Percentiles rank a stretch among this genome's conserved stretches.
These are phyloP conservation scores for Nymphicus hollandicus DNA, from an alignment of 2,113 vertebrate genomes.

Conservation along the genomic window DNA sequence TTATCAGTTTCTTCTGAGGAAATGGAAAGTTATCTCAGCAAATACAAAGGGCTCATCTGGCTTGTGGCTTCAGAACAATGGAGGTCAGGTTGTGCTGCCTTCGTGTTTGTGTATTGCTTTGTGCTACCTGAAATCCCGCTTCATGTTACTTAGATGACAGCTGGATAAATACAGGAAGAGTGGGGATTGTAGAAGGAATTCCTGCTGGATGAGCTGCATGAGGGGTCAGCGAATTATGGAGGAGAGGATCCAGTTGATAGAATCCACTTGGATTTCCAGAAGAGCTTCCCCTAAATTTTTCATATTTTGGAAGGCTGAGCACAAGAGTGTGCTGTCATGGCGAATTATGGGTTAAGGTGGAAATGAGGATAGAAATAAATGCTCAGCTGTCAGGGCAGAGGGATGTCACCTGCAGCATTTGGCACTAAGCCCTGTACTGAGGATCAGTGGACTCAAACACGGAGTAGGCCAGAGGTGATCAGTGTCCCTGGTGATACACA, in stretches of 20 bases:
- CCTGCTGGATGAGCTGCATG: not conserved
- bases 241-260: not conserved
- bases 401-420: not conserved
- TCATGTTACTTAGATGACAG: not conserved
- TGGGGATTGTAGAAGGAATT: not conserved
- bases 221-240: not conserved
- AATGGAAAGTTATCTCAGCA: not conserved
- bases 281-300: not conserved
- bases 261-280: not conserved
- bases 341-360: not conserved
- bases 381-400: not conserved
- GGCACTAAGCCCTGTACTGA: not conserved
- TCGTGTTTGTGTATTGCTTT: fast-evolving
- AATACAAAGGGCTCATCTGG: not conserved
- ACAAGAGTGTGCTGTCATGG: not conserved
- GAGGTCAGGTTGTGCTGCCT: not conserved
- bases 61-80: not conserved
- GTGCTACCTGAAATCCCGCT: not conserved
- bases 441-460: not conserved
- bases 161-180: not conserved
- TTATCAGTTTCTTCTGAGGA: not conserved
- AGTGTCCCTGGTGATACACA: not conserved
- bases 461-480: not conserved
- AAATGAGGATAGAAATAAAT: not conserved
- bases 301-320: not conserved